These are phyloP conservation scores for Ctenoplectra terminalis DNA, from an alignment of 1,140 invertebrate genomes.

Conservation along the genomic window DNA sequence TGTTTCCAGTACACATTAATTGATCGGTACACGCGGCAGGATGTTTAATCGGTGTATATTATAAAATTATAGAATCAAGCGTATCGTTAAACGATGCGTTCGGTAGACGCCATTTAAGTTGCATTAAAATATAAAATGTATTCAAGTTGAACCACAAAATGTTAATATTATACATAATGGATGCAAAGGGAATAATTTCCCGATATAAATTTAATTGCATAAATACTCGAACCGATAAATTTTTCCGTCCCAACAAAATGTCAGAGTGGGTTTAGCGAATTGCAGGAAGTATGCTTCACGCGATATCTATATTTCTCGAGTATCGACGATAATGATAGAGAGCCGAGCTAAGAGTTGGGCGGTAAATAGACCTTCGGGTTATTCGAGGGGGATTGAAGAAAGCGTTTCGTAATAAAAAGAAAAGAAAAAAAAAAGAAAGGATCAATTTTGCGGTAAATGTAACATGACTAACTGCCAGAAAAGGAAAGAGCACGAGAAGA, in stretches of 20 bases:
- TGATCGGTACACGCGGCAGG: no score
- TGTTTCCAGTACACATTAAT: no score
- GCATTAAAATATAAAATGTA: neutral
- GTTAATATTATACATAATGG: neutral
- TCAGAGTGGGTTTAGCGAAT: neutral
- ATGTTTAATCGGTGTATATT: no score
- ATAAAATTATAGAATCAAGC: no score
- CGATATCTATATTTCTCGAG: constrained; percentile 19
- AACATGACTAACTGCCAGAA: neutral
- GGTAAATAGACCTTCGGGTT: constrained; percentile 16
- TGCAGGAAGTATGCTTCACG: constrained; percentile 21
- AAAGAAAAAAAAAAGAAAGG: no score
- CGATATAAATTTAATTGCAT: neutral
- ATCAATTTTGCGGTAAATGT: constrained; percentile 14
- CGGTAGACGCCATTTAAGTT: neutral
- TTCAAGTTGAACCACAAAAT: neutral
- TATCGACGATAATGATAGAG: constrained; percentile 32
- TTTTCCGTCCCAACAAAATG: neutral
- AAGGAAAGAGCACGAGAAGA: neutral
- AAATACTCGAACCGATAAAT: neutral
- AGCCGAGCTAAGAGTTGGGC: neutral
- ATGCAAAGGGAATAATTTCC: neutral
- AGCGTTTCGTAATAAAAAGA: constrained; percentile 13
- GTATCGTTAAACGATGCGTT: no score
- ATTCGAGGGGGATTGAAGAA: constrained; percentile 10